These are phyloP conservation scores for Etheostoma cragini DNA, from an alignment of 2,113 vertebrate species.

Conservation along the genomic window DNA sequence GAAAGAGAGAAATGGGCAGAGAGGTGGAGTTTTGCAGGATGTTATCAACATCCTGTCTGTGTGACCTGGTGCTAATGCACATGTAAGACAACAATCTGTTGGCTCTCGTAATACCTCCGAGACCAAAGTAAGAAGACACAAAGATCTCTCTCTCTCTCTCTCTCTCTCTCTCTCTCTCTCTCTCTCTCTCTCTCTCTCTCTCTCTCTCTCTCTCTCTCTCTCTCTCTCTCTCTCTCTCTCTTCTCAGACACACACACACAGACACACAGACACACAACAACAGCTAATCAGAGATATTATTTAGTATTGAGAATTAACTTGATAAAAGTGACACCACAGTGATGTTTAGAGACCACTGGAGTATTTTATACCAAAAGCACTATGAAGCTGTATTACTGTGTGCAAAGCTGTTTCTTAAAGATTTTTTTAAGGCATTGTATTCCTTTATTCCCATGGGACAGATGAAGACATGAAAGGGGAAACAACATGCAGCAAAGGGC, in stretches of 20 bases:
- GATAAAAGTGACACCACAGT: neutral
- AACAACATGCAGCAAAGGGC: too few relatives aligned
- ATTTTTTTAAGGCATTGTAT: too few relatives aligned
- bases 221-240: too few relatives aligned
- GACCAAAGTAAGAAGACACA: constrained; percentile 25
- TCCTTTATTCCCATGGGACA: too few relatives aligned
- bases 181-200: too few relatives aligned
- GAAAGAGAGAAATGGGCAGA: constrained; percentile 17
- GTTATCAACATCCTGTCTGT: constrained; percentile 74
- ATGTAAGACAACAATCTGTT: constrained; percentile 57
- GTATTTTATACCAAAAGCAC: too few relatives aligned
- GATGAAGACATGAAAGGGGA: too few relatives aligned
- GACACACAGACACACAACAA: neutral
- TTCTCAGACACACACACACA: neutral
- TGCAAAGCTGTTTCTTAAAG: too few relatives aligned
- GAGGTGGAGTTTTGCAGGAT: constrained; percentile 58
- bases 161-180: too few relatives aligned
- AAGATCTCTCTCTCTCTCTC: neutral
- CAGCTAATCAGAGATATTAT: neutral
- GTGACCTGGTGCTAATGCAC: constrained; percentile 65
- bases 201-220: neutral
- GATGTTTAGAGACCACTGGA: neutral
- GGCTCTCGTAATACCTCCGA: constrained; percentile 44
- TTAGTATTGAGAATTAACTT: neutral
- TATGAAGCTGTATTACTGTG: too few relatives aligned